Evolutionary conservation across 2,888 invertebrate genomes (phyloP), one percentile per base, ranked within the genome.

Genomic region (Nineta flava): DNA sequence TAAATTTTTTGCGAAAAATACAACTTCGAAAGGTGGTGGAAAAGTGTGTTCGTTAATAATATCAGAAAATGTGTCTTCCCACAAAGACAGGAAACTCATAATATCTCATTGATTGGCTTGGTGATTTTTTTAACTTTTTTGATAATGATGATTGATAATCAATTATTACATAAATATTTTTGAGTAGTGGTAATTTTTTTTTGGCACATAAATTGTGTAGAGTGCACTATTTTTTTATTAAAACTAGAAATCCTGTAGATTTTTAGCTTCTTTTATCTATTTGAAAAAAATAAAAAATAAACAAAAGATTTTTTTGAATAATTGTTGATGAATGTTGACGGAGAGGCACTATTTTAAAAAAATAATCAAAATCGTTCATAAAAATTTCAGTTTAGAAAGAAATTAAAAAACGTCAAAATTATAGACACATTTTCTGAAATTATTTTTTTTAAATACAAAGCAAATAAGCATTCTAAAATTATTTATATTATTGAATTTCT

Each of bases 11-110:
- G 7, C 7, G 7, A 26, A 19, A 19, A 19, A 19, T 4, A 26
- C 4, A 26, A 26, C 7, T n/a, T 26, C 26, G 26, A 26, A 26
- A 26, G 26, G 26, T 26, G 38, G n/a, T 26, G 38, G n/a, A 38
- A 38, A n/a, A 38, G 38, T 38, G 38, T 38, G 4, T 38, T 38
- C 38, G 38, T 38, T 38, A 38, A 15, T n/a, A 38, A 38, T 38
- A 13, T 83, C 84, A 83, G 84, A 84, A 85, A 85, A 85, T 85
- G 83, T 85, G 84, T 79, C 78, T 79, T 77, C 76, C 76, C 74
- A 81, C 81, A 79, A 75, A 72, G 72, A 74, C 67, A 71, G 70
- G 65, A 62, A 60, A 49, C 32, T 49, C 12, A 19, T 15, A 47
- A 19, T 21, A 44, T 21, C 17, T 16, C 19, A 43, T 63, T 62